Percentiles rank a stretch among this genome's conserved stretches.
Conservation (phyloP, 2,888 invertebrate genomes). For the Ellobium chinense region DNA sequence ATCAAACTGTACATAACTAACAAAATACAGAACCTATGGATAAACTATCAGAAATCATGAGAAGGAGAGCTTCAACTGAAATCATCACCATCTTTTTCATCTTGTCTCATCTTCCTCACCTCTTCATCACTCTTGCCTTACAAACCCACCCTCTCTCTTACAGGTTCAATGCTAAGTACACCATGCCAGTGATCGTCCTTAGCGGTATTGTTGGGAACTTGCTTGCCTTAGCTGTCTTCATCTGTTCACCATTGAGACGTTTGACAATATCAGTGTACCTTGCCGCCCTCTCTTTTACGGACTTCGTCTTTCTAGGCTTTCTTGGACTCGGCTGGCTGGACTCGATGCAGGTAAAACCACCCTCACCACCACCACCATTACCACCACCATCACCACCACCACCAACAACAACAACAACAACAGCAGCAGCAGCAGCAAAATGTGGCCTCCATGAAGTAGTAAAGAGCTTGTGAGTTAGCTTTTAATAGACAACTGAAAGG, state of each 20-base stretch:
- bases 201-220: conserved; percentile 63
- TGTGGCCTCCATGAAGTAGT: neutral
- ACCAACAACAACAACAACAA: no score
- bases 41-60: no score
- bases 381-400: no score
- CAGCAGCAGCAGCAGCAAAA: neutral
- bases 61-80: no score
- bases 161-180: conserved; percentile 48
- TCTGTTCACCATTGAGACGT: conserved; percentile 58
- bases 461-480: neutral
- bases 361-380: no score
- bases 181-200: conserved; percentile 62
- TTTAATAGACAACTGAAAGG: neutral
- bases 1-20: no score
- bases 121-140: no score
- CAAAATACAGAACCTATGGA: no score
- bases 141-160: no score
- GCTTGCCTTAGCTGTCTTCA: conserved; percentile 62
- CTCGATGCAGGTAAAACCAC: conserved; percentile 49
- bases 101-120: no score
- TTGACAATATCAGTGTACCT: conserved; percentile 64
- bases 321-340: conserved; percentile 64
- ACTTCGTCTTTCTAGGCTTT: conserved; percentile 62
- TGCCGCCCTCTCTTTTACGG: conserved; percentile 61
- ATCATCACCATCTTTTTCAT: no score